Conservation (phyloP, 2,797 vertebrate species). For the Anolis apletophallus region DNA sequence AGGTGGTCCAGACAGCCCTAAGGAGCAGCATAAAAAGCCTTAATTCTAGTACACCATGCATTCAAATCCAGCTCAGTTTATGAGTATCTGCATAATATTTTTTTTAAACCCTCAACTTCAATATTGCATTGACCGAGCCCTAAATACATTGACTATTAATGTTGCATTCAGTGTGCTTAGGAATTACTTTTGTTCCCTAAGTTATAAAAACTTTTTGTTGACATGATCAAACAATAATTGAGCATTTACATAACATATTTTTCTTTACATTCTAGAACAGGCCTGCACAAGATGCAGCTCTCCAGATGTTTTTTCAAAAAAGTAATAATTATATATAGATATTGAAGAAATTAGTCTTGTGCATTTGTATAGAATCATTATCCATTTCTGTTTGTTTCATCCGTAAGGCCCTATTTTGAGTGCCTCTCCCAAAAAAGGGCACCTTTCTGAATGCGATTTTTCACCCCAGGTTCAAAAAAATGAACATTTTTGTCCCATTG, state of each 20-base stretch:
- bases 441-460: too few species aligned
- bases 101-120: too few species aligned
- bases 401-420: too few species aligned
- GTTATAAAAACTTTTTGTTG: neutral
- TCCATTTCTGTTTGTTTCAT: too few species aligned
- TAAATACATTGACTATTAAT: neutral
- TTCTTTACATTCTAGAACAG: too few species aligned
- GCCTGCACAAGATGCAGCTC: too few species aligned
- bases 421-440: too few species aligned
- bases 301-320: too few species aligned
- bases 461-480: too few species aligned
- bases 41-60: constrained; percentile 38
- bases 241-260: neutral
- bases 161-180: neutral
- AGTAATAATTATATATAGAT: neutral
- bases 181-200: neutral
- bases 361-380: too few species aligned
- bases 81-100: neutral
- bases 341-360: neutral
- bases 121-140: neutral
- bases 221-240: neutral
- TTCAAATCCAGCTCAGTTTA: neutral
- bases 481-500: too few species aligned
- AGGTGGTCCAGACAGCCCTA: constrained; percentile 95
- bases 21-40: constrained; percentile 19